Base-by-base conservation (phyloP, 1,140 invertebrate species). In the Bicyclus anynana region DNA sequence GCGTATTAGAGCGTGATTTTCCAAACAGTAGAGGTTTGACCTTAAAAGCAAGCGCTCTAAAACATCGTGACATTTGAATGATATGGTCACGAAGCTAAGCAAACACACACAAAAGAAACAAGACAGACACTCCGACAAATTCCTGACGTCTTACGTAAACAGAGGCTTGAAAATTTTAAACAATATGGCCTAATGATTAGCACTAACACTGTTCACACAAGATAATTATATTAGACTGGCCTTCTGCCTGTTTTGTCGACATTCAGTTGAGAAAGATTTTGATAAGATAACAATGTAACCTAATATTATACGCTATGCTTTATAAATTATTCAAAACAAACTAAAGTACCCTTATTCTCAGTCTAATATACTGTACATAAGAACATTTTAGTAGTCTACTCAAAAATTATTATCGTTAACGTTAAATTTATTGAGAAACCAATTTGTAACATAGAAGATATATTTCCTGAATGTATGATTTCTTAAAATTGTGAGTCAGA, bases 271-370 rank as follows among this genome's bases (percentile, higher is more conserved):
- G 27, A 63, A 65, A 66, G 53, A 10, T 61, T 59, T 55, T 35
- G 78, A 80, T 78, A 77, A 80, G 75, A 80, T 80, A 78, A 70
- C 58, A 64, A 20, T n/a, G n/a, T n/a, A n/a, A 26, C 26, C 27
- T 38, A 23, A 9, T 33, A 51, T 53, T 14, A 47, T 47, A 38
- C 57, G 17, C 14, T n/a, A n/a, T n/a, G n/a, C n/a, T n/a, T n/a
- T n/a, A n/a, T n/a, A n/a, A n/a, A n/a, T n/a, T n/a, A n/a, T n/a
- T n/a, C n/a, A n/a, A n/a, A n/a, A n/a, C n/a, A n/a, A n/a, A n/a
- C n/a, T n/a, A n/a, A n/a, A n/a, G n/a, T n/a, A n/a, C n/a, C n/a
- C n/a, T n/a, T n/a, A n/a, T n/a, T n/a, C n/a, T n/a, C n/a, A n/a
- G n/a, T n/a, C n/a, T n/a, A n/a, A n/a, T n/a, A n/a, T n/a, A n/a